These are phyloP conservation scores for Thecocarcelia acutangulata DNA, from an alignment of 2,888 invertebrate species.

Conservation along the genomic window DNA sequence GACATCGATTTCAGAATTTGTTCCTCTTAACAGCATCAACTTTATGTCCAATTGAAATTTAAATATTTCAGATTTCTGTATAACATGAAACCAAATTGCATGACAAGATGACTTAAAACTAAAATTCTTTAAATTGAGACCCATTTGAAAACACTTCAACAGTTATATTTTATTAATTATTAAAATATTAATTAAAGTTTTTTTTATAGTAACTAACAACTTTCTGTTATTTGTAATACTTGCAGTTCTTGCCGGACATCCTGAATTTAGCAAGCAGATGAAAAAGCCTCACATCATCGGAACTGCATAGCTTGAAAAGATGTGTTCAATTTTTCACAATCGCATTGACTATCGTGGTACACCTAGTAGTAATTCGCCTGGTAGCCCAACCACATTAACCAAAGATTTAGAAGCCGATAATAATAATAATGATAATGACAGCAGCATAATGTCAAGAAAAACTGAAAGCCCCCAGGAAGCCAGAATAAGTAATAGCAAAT, in stretches of 20 bases:
- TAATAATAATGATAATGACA: conserved; percentile 76
- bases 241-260: conserved; percentile 33
- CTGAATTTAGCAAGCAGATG: background rate
- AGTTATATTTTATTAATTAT: too few species aligned
- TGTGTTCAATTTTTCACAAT: conserved; percentile 81
- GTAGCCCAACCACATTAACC: conserved; percentile 71
- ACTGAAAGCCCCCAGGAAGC: conserved; percentile 55
- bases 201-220: background rate
- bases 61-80: too few species aligned
- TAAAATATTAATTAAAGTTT: too few species aligned
- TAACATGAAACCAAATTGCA: too few species aligned
- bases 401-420: conserved; percentile 79
- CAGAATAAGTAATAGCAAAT: conserved; percentile 46
- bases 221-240: background rate
- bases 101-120: too few species aligned
- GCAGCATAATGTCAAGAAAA: conserved; percentile 65
- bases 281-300: background rate
- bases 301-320: conserved; percentile 54
- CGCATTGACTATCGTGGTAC: conserved; percentile 80
- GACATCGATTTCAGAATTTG: too few species aligned
- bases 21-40: too few species aligned
- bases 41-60: too few species aligned
- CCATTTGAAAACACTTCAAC: too few species aligned
- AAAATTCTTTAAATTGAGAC: too few species aligned
- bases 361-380: conserved; percentile 72